Percentiles rank a stretch among this genome's conserved stretches.
phyloP scores from a whole-genome alignment of 2,113 vertebrate species.

The Sylvia atricapilla region DNA sequence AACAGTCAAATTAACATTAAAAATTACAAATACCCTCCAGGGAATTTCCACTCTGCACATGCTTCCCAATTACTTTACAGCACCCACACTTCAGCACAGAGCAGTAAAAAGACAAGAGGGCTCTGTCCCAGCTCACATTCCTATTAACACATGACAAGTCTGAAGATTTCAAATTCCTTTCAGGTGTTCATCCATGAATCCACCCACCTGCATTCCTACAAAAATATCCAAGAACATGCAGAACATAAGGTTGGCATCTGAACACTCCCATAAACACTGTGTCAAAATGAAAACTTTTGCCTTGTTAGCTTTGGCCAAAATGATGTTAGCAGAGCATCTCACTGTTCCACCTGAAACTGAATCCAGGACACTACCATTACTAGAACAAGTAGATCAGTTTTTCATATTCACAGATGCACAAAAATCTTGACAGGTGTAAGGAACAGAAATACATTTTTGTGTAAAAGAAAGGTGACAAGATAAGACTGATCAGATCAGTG shows the following conservation, averaged over 20 bases:
- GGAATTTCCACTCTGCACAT: not conserved
- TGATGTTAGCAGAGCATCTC: not conserved
- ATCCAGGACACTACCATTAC: not conserved
- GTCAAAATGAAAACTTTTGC: not conserved
- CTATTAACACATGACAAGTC: not conserved
- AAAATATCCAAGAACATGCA: not conserved
- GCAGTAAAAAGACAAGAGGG: not conserved
- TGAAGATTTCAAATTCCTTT: not conserved
- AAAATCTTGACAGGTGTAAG: not conserved
- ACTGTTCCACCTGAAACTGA: not conserved
- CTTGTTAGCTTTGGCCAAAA: not conserved
- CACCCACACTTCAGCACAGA: accelerated
- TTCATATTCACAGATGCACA: not conserved
- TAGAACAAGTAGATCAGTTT: not conserved
- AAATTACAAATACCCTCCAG: not conserved
- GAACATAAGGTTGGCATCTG: not conserved
- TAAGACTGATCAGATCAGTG: not conserved
- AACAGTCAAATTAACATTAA: not conserved
- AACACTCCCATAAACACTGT: not conserved
- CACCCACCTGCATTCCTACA: not conserved
- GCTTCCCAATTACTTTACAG: not conserved
- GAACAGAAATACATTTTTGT: not conserved
- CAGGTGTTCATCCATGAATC: not conserved
- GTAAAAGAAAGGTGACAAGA: not conserved
- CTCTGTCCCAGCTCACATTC: not conserved